Conservation (phyloP, 1,140 invertebrate genomes). For the Episyrphus balteatus region DNA sequence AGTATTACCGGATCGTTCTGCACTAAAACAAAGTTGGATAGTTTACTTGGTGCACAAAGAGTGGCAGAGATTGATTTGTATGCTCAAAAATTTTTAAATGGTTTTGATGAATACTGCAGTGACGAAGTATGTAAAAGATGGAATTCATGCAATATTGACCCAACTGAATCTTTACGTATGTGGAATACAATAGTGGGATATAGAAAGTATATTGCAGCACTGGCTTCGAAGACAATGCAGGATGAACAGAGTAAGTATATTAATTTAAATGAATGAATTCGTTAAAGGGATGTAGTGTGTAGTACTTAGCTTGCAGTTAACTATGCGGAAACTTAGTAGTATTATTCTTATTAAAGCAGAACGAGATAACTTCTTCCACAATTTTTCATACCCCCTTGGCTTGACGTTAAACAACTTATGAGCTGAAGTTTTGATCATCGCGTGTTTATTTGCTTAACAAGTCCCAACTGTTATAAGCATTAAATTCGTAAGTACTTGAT, state of each 20-base stretch:
- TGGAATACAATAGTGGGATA: slow-evolving; percentile 4
- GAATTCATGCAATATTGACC: background rate
- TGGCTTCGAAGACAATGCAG: background rate
- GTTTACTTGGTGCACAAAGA: slow-evolving; percentile 35
- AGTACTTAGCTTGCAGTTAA: no score
- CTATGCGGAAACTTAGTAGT: no score
- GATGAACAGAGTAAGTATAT: background rate
- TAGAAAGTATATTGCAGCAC: background rate
- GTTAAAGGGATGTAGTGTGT: no score
- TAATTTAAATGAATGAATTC: no score
- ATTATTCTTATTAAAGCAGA: no score
- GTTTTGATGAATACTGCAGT: slow-evolving; percentile 1
- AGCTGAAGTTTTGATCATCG: no score
- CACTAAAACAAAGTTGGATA: slow-evolving; percentile 27
- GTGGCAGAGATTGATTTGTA: slow-evolving; percentile 36
- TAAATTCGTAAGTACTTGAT: no score
- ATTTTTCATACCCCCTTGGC: no score
- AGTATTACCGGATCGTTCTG: slow-evolving; percentile 36
- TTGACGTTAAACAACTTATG: no score
- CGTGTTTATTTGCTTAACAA: no score
- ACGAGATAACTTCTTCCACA: no score
- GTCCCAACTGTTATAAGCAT: no score
- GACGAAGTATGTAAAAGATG: slow-evolving; percentile 5
- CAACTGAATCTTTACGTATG: slow-evolving; percentile 1
- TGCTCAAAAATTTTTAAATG: slow-evolving; percentile 4